Conservation (phyloP, 2,113 vertebrate genomes). For the Crotalus viridis region DNA sequence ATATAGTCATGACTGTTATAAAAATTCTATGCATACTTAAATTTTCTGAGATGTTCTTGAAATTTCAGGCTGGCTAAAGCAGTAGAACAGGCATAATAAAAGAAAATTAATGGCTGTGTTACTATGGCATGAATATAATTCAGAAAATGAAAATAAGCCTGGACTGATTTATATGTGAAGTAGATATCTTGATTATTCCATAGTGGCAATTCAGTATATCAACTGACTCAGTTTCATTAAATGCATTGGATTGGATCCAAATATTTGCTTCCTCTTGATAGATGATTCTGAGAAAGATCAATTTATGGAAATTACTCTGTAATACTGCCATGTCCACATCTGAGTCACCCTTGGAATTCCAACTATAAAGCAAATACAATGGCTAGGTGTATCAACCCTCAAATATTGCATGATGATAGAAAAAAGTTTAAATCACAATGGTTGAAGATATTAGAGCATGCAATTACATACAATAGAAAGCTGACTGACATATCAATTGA, state of each 20-base stretch:
- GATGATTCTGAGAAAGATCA: not conserved
- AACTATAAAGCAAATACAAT: not conserved
- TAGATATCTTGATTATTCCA: not conserved
- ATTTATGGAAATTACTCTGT: not conserved
- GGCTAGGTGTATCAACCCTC: not conserved
- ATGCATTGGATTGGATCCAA: not conserved
- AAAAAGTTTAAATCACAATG: not conserved
- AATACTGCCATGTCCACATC: not conserved
- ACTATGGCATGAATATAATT: not conserved
- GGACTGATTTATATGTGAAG: not conserved
- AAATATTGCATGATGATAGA: not conserved
- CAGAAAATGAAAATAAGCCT: not conserved
- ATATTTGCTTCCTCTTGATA: not conserved
- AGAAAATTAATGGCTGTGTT: not conserved
- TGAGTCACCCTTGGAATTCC: not conserved
- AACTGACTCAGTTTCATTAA: not conserved
- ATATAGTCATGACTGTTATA: conserved; percentile 18
- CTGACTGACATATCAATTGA: not conserved
- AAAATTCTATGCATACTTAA: conserved; percentile 19
- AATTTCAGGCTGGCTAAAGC: not conserved
- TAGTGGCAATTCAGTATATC: not conserved
- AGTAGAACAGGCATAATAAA: not conserved
- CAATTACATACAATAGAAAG: not conserved
- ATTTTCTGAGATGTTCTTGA: conserved; percentile 29
- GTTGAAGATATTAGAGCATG: not conserved